Percentiles rank a stretch among this genome's conserved stretches.
These are phyloP conservation scores for Aphis craccivora DNA, from an alignment of 1,140 invertebrate genomes.

Conservation along the genomic window DNA sequence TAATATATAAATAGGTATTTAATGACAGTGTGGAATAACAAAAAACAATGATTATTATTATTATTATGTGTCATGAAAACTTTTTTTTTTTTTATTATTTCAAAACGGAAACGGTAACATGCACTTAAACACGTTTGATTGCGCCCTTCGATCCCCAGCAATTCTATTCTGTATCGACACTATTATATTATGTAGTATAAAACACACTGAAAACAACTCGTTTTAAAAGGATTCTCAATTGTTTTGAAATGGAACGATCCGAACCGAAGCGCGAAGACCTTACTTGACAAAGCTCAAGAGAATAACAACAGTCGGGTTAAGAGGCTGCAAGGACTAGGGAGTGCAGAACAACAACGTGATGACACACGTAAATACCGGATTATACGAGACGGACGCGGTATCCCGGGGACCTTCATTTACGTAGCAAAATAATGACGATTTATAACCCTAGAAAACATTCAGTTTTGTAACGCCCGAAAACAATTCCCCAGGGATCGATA, in stretches of 20 bases:
- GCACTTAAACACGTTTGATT: neutral
- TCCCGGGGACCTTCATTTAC: neutral
- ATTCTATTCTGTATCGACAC: neutral
- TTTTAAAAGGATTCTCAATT: neutral
- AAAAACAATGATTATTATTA: neutral
- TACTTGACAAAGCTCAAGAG: neutral
- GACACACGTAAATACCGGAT: conserved; percentile 17
- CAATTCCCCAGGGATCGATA: neutral
- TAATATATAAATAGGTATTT: neutral
- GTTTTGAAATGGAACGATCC: neutral
- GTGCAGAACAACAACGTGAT: conserved; percentile 18
- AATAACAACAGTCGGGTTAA: neutral
- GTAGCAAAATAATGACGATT: neutral
- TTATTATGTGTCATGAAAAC: neutral
- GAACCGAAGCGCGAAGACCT: neutral
- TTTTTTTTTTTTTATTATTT: neutral
- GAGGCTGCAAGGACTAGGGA: neutral
- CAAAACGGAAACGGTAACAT: conserved; percentile 28
- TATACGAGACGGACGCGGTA: neutral
- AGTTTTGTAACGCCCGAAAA: neutral
- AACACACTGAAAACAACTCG: neutral
- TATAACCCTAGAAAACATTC: neutral
- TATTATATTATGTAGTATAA: neutral
- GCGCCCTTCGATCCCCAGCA: neutral
- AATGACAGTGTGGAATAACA: neutral